Evolutionary conservation across 2,888 invertebrate species (phyloP), one percentile per base, ranked within the genome.

Genomic region (Uloborus plumipes): DNA sequence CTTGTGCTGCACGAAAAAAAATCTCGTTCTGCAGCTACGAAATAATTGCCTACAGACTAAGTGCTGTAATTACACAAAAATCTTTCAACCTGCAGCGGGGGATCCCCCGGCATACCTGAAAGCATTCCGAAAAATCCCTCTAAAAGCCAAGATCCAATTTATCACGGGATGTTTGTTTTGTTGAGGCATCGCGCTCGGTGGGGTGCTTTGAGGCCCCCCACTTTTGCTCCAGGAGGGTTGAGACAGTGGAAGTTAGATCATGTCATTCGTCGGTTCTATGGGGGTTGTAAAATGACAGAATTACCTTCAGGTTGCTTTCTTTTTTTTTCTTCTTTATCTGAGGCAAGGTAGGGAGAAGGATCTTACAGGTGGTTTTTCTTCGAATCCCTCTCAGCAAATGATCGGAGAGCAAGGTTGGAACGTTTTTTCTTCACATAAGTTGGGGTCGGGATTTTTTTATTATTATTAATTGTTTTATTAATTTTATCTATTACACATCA

Each of bases 161-260:
- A 74, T 81, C 74, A 74, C 15, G 16, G 67, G 65, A 81, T 81
- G 80, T 81, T 81, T 81, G 80, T 70, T 74, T 70, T 71, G 51
- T 39, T 22, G 49, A 50, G 26, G 67, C 73, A 59, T 67, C 53
- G 51, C 16, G 51, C 11, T 51, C 50, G 66, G 51, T 26, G 69
- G 79, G 73, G 67, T 39, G 67, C 16, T 20, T 26, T n/a, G 20
- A 16, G 9, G 15, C 70, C 71, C 72, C 72, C 59, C 39, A 39
- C 50, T 62, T 47, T 55, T 31, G 26, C 53, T 49, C 53, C n/a
- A 47, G 62, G 64, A 18, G 69, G 65, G 64, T 66, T 31, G 49
- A 81, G 74, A 67, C 67, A 81, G 74, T 70, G 58, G 69, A 79
- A 73, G 73, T 73, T 73, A 73, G 73, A 73, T 79, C 80, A 74